phyloP scores from a whole-genome alignment of 2,797 vertebrate species.

The Sebastes reedi region DNA sequence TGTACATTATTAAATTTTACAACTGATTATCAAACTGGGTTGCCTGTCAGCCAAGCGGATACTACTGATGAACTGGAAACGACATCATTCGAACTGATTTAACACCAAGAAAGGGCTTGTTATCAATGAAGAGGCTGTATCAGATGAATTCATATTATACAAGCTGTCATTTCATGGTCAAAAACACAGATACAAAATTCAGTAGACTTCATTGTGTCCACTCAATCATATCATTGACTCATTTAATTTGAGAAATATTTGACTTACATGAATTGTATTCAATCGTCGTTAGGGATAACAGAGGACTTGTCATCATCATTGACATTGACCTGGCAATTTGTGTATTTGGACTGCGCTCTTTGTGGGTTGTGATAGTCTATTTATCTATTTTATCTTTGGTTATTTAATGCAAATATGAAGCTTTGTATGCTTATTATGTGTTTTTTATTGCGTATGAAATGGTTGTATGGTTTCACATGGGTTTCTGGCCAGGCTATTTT shows the following conservation, averaged over 20 bases:
- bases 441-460: not conserved
- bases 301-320: no score
- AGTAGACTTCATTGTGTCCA: fast-evolving
- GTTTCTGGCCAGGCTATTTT: not conserved
- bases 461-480: not conserved
- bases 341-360: no score
- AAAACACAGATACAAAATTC: no score
- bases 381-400: not conserved
- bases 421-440: not conserved
- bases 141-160: not conserved
- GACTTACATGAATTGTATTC: no score
- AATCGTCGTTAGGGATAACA: no score
- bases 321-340: no score
- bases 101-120: not conserved
- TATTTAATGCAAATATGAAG: not conserved
- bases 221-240: no score
- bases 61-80: not conserved
- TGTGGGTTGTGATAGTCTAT: no score
- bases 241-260: no score
- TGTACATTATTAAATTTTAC: not conserved
- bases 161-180: no score
- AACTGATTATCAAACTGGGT: not conserved
- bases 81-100: not conserved
- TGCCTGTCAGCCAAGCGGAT: not conserved
- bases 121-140: not conserved